Percentiles rank a stretch among this genome's conserved stretches.
Evolutionary conservation across 2,888 invertebrate genomes (phyloP).

Genomic region (Nomada lathburiana): DNA sequence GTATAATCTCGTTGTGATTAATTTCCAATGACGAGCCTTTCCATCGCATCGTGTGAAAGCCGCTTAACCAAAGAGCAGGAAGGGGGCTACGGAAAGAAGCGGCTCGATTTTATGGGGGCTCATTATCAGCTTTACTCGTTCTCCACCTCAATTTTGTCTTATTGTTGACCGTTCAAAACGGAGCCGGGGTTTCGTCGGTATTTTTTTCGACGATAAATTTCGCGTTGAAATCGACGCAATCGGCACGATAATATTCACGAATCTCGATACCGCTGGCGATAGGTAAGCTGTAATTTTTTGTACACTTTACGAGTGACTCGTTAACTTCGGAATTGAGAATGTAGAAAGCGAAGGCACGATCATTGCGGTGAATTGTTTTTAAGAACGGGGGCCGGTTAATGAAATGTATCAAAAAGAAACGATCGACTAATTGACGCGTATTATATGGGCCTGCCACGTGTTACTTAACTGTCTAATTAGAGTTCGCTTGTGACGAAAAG

Average conservation of each 20-base stretch:
- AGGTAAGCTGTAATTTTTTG: not conserved
- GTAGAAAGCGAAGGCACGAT: conserved; percentile 40
- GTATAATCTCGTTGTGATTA: conserved; percentile 24
- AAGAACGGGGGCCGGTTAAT: conserved; percentile 1
- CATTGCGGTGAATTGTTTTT: not conserved
- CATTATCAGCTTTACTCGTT: conserved; percentile 63
- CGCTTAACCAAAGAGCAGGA: conserved; percentile 50
- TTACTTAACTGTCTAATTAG: conserved; percentile 38
- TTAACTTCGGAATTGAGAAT: not conserved
- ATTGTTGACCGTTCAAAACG: conserved; percentile 48
- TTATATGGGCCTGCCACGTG: conserved; percentile 22
- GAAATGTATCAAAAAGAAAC: conserved; percentile 35
- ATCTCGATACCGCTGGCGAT: not conserved
- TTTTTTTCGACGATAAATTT: conserved; percentile 40
- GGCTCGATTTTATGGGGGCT: conserved; percentile 68
- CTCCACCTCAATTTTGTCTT: conserved; percentile 56
- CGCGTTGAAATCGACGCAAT: conserved; percentile 12
- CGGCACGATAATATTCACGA: conserved; percentile 18
- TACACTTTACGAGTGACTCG: not conserved
- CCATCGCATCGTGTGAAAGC: conserved; percentile 54
- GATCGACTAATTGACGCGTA: conserved; percentile 22
- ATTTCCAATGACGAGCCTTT: not conserved
- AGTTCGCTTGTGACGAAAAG: not conserved
- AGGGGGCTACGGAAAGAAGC: conserved; percentile 63
- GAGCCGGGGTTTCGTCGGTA: conserved; percentile 39